phyloP scores from a whole-genome alignment of 2,888 invertebrate species.

The Eledona agricola region DNA sequence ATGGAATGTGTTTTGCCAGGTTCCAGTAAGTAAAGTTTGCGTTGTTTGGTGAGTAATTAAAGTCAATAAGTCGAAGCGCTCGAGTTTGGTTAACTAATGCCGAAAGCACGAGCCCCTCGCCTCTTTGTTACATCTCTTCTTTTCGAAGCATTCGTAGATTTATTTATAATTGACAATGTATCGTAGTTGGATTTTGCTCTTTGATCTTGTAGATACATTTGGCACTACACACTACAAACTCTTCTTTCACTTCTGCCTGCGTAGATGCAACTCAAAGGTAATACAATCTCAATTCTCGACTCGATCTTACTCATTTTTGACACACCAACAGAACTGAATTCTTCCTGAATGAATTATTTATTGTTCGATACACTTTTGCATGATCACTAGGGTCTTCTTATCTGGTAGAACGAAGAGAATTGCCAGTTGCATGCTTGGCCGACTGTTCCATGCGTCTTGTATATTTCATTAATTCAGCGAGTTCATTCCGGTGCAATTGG shows the following conservation, averaged over 20 bases:
- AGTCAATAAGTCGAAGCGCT: conserved; percentile 37
- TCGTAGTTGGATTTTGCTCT: conserved; percentile 29
- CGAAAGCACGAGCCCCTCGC: conserved; percentile 41
- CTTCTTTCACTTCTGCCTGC: conserved; percentile 46
- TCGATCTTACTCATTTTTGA: no score
- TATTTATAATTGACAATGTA: conserved; percentile 16
- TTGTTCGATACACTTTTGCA: conserved; percentile 33
- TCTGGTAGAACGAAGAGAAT: conserved; percentile 16
- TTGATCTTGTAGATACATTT: conserved; percentile 28
- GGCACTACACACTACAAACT: conserved; percentile 41
- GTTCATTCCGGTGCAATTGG: conserved; percentile 19
- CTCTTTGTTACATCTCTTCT: conserved; percentile 39
- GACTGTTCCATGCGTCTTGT: conserved; percentile 7
- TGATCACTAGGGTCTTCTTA: conserved; percentile 37
- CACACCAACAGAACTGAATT: no score
- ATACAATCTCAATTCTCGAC: conserved; percentile 12
- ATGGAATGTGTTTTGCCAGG: conserved; percentile 50
- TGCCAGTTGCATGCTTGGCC: conserved; percentile 20
- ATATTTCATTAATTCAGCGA: conserved; percentile 3
- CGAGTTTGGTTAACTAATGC: conserved; percentile 29
- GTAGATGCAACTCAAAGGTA: conserved; percentile 43
- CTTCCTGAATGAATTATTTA: no score
- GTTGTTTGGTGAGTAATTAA: conserved; percentile 50
- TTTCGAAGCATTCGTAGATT: conserved; percentile 45
- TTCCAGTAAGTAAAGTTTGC: conserved; percentile 52